phyloP scores from a whole-genome alignment of 2,888 invertebrate species.

The Cantharis lateralis region DNA sequence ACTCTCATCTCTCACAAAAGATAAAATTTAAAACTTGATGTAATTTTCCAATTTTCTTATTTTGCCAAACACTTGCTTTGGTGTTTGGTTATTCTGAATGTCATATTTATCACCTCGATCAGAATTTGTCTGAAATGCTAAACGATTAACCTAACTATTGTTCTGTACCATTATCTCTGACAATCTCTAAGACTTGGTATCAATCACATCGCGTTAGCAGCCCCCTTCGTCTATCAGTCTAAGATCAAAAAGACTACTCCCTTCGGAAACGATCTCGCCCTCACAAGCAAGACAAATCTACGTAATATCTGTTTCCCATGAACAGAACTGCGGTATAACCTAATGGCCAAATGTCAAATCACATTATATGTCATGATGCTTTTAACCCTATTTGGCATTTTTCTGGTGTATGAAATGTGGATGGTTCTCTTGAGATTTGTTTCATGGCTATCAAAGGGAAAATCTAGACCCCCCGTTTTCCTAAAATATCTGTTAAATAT shows the following conservation, averaged over 20 bases:
- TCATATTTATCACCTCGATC: background rate
- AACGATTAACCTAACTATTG: background rate
- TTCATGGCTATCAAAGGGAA: constrained; percentile 6
- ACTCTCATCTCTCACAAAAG: background rate
- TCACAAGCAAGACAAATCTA: constrained; percentile 47
- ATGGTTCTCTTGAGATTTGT: constrained; percentile 17
- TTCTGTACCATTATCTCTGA: constrained; percentile 39
- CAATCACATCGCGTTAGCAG: constrained; percentile 48
- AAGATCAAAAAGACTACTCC: constrained; percentile 42
- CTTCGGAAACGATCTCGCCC: constrained; percentile 34
- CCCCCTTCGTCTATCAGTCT: constrained; percentile 44
- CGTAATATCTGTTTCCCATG: constrained; percentile 47
- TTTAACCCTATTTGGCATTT: constrained; percentile 31
- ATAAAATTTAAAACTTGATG: background rate
- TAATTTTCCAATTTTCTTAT: background rate
- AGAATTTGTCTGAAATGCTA: background rate
- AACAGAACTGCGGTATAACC: constrained; percentile 41
- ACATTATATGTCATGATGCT: constrained; percentile 32
- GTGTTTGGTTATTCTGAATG: background rate
- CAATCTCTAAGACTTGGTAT: constrained; percentile 48
- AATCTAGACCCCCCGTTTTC: background rate
- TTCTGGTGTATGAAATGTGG: constrained; percentile 22
- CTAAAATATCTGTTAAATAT: constrained; percentile 12
- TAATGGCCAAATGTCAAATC: constrained; percentile 35
- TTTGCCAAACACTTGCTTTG: background rate